Percentiles rank a stretch among this genome's conserved stretches.
phyloP scores from a whole-genome alignment of 2,113 vertebrate genomes.

The Periophthalmus modestus region DNA sequence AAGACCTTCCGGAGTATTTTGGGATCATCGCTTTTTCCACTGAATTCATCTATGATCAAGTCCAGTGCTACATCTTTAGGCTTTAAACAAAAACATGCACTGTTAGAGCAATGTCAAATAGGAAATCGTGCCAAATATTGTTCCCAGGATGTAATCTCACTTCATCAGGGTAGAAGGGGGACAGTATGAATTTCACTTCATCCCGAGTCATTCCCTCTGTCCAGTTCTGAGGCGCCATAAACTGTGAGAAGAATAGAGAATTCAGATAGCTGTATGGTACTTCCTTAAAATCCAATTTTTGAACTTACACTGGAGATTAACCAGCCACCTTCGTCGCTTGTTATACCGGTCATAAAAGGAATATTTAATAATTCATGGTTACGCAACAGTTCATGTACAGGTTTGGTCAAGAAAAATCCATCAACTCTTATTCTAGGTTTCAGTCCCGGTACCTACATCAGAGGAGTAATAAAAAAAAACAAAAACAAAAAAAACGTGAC shows the following conservation, averaged over 20 bases:
- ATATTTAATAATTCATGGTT: conserved; percentile 42
- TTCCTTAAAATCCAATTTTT: background rate
- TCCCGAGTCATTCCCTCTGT: conserved; percentile 71
- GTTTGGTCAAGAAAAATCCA: conserved; percentile 51
- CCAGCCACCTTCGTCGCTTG: conserved; percentile 58
- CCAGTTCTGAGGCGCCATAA: conserved; percentile 66
- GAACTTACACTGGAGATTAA: conserved; percentile 33
- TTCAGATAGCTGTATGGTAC: background rate
- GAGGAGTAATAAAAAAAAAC: background rate
- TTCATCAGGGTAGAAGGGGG: conserved; percentile 23
- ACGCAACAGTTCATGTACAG: conserved; percentile 35
- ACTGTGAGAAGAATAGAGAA: conserved; percentile 31
- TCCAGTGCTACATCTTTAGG: conserved; percentile 29
- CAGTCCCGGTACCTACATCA: background rate
- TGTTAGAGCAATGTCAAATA: conserved; percentile 12
- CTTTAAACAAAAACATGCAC: conserved; percentile 32
- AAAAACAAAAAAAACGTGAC: too few species aligned
- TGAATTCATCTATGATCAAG: conserved; percentile 68
- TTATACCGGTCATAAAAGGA: conserved; percentile 63
- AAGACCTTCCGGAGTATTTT: conserved; percentile 66
- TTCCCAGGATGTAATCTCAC: conserved; percentile 53
- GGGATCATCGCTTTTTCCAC: conserved; percentile 68
- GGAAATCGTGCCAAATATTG: background rate
- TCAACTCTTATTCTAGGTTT: conserved; percentile 17
- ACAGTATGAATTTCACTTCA: background rate